Evolutionary conservation across 2,113 vertebrate genomes (phyloP), one percentile per base, ranked within the genome.

Genomic region (Paedocypris sp.): DNA sequence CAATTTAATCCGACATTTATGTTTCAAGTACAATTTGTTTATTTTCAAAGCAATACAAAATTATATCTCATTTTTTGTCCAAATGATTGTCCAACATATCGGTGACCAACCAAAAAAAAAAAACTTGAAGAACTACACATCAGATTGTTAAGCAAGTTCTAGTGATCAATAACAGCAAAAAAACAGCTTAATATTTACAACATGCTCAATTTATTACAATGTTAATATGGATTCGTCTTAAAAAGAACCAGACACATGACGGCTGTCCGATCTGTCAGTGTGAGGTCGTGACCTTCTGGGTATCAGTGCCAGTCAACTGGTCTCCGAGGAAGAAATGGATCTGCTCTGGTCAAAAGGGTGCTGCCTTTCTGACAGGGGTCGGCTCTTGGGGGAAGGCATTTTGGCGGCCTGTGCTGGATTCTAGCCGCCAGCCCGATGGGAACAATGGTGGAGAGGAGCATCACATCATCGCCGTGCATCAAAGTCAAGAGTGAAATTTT

Each of bases 301-400:
- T 75, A 73, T 77, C 76, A 70, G 62, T 67, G 82, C 73, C 80
- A 84, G 74, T 80, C 80, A 77, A 61, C 15, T 12, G 4, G 54
- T 26, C 68, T 75, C 66, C 6, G 22, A 66, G 66, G 69, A 49
- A 61, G 36, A 15, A 67, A 64, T 72, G 69, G 73, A 77, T 78
- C 79, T 64, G 64, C 60, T 6, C 23, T 2, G 42, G 68, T 63
- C 77, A 62, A 6, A 49, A 50, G 52, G 71, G 66, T 74, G 77
- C 75, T 78, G 72, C 71, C 70, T 31, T 43, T 75, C 65, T 79
- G 82, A 82, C 57, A 65, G 73, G n/a, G 73, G 58, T 48, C 56
- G 65, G 73, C 62, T 70, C 53, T 48, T 62, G 10, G 43, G 47
- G 54, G 58, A 62, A 76, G 72, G 75, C 68, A 16, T 63, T 67